Evolutionary conservation across 1,140 invertebrate species (phyloP), one percentile per base, ranked within the genome.

Genomic region (Ephestia elutella): DNA sequence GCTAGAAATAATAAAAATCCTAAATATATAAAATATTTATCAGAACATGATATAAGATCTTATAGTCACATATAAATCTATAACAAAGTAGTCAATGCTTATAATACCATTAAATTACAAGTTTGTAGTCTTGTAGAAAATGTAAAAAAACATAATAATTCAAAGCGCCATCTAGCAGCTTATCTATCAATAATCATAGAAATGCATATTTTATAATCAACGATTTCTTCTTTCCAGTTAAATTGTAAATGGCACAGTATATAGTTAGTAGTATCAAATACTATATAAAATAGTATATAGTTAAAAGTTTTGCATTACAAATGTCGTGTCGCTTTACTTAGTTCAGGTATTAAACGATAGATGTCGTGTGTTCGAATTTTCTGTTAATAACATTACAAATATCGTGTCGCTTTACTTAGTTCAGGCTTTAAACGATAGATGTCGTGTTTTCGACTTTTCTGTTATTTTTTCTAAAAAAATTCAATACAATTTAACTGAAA

Each of bases 1-100:
- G 44, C 44, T 60, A 59, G 8, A 35, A 2, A 10, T 50, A 35
- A 58, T 58, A 55, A 60, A 32, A 32, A 35, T 48, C 28, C 28
- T 49, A 18, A 30, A 55, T 60, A 49, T 15, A 25, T 48, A 54
- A 50, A 38, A 32, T 60, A 60, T 54, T 18, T 60, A 60, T 54
- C 13, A 50, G 15, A 38, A 49, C 53, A 56, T 44, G 55, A 56
- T 49, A 38, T 38, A 10, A 15, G 5, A 25, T 56, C 49, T 11
- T 19, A 55, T 9, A 44, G 55, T 56, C 44, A 19, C 20, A 38
- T 48, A 49, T 49, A 56, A 30, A 56, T 56, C 18, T 49, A 56
- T 49, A 20, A 56, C 38, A 44, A 35, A 44, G 38, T 25, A 38
- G 55, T 56, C 55, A 56, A 56, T 49, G n/a, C 44, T 56, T 49